These are phyloP conservation scores for Himalopsyche phryganea DNA, from an alignment of 1,140 invertebrate species.

Conservation along the genomic window DNA sequence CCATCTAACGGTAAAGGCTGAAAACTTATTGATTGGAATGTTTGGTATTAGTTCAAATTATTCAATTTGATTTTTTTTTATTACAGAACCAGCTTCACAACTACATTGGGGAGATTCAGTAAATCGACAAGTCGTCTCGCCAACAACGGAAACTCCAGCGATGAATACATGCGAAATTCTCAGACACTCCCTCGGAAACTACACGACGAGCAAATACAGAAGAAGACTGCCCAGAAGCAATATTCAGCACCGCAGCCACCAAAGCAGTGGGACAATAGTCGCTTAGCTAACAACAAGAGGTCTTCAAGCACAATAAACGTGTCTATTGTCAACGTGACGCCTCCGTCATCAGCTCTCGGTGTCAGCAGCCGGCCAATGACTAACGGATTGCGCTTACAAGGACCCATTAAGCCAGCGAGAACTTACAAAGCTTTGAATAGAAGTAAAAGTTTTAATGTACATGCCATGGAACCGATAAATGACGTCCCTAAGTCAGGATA, in stretches of 20 bases:
- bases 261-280: conserved; percentile 44
- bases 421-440: conserved; percentile 72
- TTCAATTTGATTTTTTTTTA: conserved; percentile 36
- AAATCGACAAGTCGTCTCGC: conserved; percentile 70
- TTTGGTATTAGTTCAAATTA: no score
- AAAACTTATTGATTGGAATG: no score
- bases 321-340: conserved; percentile 65
- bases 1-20: no score
- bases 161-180: conserved; percentile 61
- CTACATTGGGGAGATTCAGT: conserved; percentile 73
- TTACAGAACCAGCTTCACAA: conserved; percentile 58
- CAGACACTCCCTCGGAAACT: conserved; percentile 76
- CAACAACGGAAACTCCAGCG: conserved; percentile 51
- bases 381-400: conserved; percentile 47
- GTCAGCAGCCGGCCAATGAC: conserved; percentile 30
- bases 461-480: conserved; percentile 53
- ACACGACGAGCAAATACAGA: conserved; percentile 46
- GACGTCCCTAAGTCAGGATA: conserved; percentile 47
- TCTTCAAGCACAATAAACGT: conserved; percentile 71
- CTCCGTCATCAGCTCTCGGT: conserved; percentile 40
- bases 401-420: conserved; percentile 68
- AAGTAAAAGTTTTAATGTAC: conserved; percentile 83
- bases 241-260: conserved; percentile 40
- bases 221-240: conserved; percentile 51
- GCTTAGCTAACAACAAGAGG: conserved; percentile 53